Evolutionary conservation across 2,113 vertebrate species (phyloP).

Genomic region (Herpailurus yagouaroundi): DNA sequence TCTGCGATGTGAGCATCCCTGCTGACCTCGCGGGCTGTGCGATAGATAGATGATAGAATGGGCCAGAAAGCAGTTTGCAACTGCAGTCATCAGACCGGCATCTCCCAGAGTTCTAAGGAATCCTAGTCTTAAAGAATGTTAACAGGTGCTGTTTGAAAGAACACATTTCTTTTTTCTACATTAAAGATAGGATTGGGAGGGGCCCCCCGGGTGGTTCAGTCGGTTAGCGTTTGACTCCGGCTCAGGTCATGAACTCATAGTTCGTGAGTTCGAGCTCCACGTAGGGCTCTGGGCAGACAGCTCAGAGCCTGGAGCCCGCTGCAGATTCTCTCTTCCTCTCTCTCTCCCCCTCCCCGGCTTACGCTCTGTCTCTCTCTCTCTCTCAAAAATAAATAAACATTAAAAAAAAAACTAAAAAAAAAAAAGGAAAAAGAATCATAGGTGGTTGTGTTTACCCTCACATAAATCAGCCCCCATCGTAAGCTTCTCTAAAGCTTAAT

Average conservation of each 20-base stretch:
- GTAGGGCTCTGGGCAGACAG: no score
- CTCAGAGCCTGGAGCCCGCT: no score
- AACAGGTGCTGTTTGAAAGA: neutral
- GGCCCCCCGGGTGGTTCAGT: no score
- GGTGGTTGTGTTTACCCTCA: neutral
- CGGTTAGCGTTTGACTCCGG: no score
- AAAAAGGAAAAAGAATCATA: neutral
- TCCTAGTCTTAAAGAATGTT: neutral
- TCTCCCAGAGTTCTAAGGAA: neutral
- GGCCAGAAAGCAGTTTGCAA: neutral
- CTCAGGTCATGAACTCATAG: no score
- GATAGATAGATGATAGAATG: neutral
- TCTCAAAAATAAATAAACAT: no score
- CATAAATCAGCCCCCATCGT: neutral
- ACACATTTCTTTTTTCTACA: neutral
- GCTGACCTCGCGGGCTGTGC: no score
- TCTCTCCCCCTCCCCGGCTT: no score
- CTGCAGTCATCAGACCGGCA: neutral
- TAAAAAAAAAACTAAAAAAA: no score
- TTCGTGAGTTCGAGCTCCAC: no score
- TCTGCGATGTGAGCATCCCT: neutral
- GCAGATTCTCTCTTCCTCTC: no score
- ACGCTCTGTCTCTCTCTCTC: no score
- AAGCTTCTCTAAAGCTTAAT: neutral
- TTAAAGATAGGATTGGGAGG: neutral